These are phyloP conservation scores for Anguilla pacifica DNA, from an alignment of 2,797 vertebrate genomes.

Conservation along the genomic window DNA sequence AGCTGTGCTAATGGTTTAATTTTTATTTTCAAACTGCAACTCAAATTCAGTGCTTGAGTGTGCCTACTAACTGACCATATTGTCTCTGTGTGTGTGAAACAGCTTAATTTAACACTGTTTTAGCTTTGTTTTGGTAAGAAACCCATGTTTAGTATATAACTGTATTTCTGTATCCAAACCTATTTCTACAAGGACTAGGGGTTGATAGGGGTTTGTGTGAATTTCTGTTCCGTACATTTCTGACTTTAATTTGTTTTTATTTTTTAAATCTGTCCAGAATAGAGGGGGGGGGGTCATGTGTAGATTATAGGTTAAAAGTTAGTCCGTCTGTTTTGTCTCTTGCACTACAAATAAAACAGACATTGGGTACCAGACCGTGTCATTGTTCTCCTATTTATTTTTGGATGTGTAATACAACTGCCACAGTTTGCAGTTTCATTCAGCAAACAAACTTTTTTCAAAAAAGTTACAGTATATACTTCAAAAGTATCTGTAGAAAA, in stretches of 20 bases:
- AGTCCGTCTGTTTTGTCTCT: conserved; percentile 19
- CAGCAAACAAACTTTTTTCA: background rate
- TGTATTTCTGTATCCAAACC: background rate
- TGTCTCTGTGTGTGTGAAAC: background rate
- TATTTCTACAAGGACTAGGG: background rate
- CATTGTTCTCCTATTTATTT: background rate
- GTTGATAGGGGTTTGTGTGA: background rate
- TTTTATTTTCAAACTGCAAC: background rate
- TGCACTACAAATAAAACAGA: conserved; percentile 42
- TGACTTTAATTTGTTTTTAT: conserved; percentile 4
- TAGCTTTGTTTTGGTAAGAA: background rate
- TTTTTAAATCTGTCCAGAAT: background rate
- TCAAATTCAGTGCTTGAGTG: background rate
- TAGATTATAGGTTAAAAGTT: background rate
- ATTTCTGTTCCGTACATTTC: background rate
- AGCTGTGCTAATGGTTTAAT: background rate
- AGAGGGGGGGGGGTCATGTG: background rate
- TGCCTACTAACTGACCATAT: background rate
- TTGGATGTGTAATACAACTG: background rate
- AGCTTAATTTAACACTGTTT: background rate
- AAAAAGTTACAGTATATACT: background rate
- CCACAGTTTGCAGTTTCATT: too few relatives aligned
- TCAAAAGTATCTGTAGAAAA: background rate
- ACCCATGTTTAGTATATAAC: background rate
- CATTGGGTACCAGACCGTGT: conserved; percentile 9